These are phyloP conservation scores for Hexactinellida sp. DNA, from an alignment of 37 sponge, comb jelly and placozoan genomes.

Conservation along the genomic window DNA sequence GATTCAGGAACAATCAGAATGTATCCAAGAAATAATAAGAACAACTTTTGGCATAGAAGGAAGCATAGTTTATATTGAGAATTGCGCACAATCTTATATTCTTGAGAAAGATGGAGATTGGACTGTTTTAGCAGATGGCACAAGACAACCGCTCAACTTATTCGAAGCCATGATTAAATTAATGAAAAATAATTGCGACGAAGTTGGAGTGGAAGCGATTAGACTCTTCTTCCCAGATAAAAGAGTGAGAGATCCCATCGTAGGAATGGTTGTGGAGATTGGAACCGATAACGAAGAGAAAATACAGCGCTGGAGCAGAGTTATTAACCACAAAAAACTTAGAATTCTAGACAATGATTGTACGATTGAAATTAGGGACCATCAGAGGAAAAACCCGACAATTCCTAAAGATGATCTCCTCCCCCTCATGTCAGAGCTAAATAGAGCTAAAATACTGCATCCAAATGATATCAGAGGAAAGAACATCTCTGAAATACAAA, in stretches of 20 bases:
- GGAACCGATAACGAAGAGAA: neutral
- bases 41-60: neutral
- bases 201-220: neutral
- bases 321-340: neutral
- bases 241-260: neutral
- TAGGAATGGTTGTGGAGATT: neutral
- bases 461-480: neutral
- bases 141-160: neutral
- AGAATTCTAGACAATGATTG: neutral
- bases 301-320: neutral
- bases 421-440: neutral
- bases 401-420: neutral
- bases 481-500: neutral
- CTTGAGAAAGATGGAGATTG: neutral
- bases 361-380: neutral
- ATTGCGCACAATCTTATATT: neutral
- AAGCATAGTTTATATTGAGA: neutral
- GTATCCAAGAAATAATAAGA: neutral
- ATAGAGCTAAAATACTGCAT: neutral
- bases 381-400: neutral
- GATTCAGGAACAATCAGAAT: neutral
- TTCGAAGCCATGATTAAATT: slow-evolving; percentile 4
- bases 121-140: neutral
- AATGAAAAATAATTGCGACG: neutral
- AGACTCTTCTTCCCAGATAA: neutral